Base-by-base conservation (phyloP, 1,140 invertebrate genomes). In the Drosophila chauvacae region DNA sequence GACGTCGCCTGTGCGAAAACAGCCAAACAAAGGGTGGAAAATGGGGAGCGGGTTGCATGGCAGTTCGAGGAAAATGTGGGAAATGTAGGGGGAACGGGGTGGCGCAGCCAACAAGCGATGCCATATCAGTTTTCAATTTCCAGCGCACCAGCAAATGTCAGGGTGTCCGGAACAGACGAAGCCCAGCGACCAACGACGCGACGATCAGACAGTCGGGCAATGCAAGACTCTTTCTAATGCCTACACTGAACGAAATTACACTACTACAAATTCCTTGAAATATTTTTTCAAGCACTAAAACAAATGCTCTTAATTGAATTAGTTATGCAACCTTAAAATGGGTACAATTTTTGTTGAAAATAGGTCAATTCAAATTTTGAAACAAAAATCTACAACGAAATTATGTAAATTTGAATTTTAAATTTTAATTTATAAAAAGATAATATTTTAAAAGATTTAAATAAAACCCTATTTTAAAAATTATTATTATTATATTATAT, bases 121-220 rank as follows among this genome's bases (percentile, higher is more conserved):
- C 76, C 84, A 87, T 88, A 83, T 87, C 77, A 88, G 80, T 88
- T 87, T 88, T 80, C 80, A 84, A 87, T 88, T 83, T 77, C 50
- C 66, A 86, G 55, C 44, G 60, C 60, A 47, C 50, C 61, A 82
- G 69, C 84, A 63, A 86, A 61, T 86, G 81, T 74, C 82, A 75
- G 73, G 47, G 65, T 79, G 44, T 65, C 63, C 51, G 62, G 62
- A 39, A 42, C 53, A 77, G 72, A 51, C 53, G 68, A 53, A 44
- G 47, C 30, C 51, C 51, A 55, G 37, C 51, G 51, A 55, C 51
- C 45, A 23, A 47, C 30, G 50, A 30, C 37, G 44, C 50, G 50
- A 39, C 44, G 44, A 59, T 33, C 45, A 35, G 57, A 64, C 50
- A 48, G 37, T 37, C 20, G 41, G 41, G 37, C n/a, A 28, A 44